Conservation (phyloP, 2,888 invertebrate genomes). For the Dendrolimus pini region DNA sequence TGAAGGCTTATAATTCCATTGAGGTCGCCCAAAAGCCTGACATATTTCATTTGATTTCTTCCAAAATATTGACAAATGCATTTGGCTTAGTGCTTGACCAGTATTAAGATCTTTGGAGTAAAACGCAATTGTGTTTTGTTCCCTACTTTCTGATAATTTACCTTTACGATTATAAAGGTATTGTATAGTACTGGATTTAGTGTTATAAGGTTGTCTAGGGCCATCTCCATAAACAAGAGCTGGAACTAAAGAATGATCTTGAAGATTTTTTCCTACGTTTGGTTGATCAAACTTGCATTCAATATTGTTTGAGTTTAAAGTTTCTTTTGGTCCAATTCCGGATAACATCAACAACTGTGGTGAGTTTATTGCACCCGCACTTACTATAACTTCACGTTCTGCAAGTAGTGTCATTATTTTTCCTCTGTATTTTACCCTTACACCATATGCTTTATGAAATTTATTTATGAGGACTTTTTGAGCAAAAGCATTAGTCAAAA, state of each 20-base stretch:
- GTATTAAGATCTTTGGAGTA: slow-evolving; percentile 31
- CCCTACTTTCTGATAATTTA: slow-evolving; percentile 52
- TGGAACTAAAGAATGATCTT: slow-evolving; percentile 64
- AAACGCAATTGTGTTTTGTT: slow-evolving; percentile 70
- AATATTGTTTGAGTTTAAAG: slow-evolving; percentile 4
- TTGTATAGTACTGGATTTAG: slow-evolving; percentile 42
- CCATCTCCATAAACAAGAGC: slow-evolving; percentile 40
- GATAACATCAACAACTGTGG: slow-evolving; percentile 63
- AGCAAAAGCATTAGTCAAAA: slow-evolving; percentile 64
- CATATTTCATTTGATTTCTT: slow-evolving; percentile 31
- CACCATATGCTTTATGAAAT: slow-evolving; percentile 48
- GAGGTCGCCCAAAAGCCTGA: background rate
- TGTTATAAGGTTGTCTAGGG: slow-evolving; percentile 26
- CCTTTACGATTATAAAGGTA: slow-evolving; percentile 74
- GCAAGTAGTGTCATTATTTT: slow-evolving; percentile 20
- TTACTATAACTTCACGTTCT: slow-evolving; percentile 58
- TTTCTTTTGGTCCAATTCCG: slow-evolving; percentile 51
- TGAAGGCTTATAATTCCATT: slow-evolving; percentile 36
- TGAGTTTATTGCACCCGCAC: slow-evolving; percentile 57
- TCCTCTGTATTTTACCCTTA: slow-evolving; percentile 33
- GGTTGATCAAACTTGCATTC: slow-evolving; percentile 44
- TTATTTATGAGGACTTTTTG: slow-evolving; percentile 62
- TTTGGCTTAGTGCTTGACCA: slow-evolving; percentile 40
- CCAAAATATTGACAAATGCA: slow-evolving; percentile 22
- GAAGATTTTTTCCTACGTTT: slow-evolving; percentile 69